Evolutionary conservation across 1,140 invertebrate genomes (phyloP), one percentile per base, ranked within the genome.

Genomic region (Penaeus vannamei): DNA sequence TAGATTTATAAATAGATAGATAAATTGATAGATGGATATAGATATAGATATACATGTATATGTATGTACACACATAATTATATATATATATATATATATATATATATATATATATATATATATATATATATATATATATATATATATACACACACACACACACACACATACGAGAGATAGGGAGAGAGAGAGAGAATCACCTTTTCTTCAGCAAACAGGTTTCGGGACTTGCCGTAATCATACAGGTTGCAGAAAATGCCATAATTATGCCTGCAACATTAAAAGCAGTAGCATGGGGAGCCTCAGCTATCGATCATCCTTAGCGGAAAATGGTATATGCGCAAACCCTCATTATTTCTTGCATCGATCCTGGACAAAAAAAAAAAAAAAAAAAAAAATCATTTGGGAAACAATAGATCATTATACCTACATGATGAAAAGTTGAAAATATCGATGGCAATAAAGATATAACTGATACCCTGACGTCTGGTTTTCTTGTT

Each of bases 361-460:
- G 46, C 84, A 59, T 85, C 69, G 77, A 53, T 46, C 66, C 17
- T 5, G 32, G 53, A 77, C 53, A 53, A 53, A 53, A 53, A 53
- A 53, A 53, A 7, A 53, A 53, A 53, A 53, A 53, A 53, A 53
- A 53, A 53, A 79, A 85, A 85, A 79, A 85, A 64, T 85, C 42
- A 72, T 60, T 59, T 46, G 66, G 46, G 77, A 85, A 85, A 85
- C 84, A 85, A 85, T 85, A 32, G 46, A 66, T 77, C 84, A 85
- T 85, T 85, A 85, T 77, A 61, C 22, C 69, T 66, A 59, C 19
- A 60, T 26, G 84, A 77, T 32, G 84, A 76, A 61, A 85, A 66
- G 66, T 60, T 60, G 84, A 46, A 85, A 85, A 85, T 85, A 85
- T 85, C 77, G 84, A 85, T 85, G 69, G 84, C 61, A 85, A 85